Percentiles rank a stretch among this genome's conserved stretches.
These are phyloP conservation scores for Cyphomyrmex costatus DNA, from an alignment of 1,140 invertebrate genomes.

Conservation along the genomic window DNA sequence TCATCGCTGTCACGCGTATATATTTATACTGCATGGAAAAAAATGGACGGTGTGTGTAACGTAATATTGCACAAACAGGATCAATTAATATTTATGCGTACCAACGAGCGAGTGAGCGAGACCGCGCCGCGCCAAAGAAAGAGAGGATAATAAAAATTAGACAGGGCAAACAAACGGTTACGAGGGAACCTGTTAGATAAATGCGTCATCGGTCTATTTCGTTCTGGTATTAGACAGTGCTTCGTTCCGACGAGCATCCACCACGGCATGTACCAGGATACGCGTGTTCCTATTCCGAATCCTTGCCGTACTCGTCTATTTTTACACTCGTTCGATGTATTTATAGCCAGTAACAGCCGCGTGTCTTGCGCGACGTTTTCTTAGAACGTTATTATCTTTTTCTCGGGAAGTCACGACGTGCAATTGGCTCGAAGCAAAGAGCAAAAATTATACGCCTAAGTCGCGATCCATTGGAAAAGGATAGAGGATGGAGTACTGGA, in stretches of 20 bases:
- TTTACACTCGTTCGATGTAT: conserved; percentile 29
- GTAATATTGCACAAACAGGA: conserved; percentile 57
- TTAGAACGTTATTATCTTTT: conserved; percentile 39
- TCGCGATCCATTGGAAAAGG: background rate
- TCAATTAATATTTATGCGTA: conserved; percentile 60
- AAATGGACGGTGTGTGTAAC: conserved; percentile 14
- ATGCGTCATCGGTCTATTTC: conserved; percentile 50
- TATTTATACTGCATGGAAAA: conserved; percentile 50
- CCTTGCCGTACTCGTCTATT: conserved; percentile 34
- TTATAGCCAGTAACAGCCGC: conserved; percentile 37
- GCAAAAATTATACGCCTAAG: conserved; percentile 12
- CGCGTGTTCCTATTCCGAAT: conserved; percentile 38
- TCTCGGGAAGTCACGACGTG: background rate
- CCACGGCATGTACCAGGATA: conserved; percentile 7
- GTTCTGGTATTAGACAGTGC: conserved; percentile 23
- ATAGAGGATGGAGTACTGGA: background rate
- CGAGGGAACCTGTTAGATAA: conserved; percentile 53
- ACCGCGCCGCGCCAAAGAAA: background rate
- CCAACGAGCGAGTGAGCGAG: background rate
- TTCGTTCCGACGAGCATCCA: conserved; percentile 20
- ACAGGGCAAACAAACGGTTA: conserved; percentile 41
- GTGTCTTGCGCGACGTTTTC: conserved; percentile 26
- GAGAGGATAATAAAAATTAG: conserved; percentile 55
- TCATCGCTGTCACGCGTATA: conserved; percentile 22
- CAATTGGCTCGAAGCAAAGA: background rate